phyloP scores from a whole-genome alignment of 2,113 vertebrate genomes.

The Festucalex cinctus region DNA sequence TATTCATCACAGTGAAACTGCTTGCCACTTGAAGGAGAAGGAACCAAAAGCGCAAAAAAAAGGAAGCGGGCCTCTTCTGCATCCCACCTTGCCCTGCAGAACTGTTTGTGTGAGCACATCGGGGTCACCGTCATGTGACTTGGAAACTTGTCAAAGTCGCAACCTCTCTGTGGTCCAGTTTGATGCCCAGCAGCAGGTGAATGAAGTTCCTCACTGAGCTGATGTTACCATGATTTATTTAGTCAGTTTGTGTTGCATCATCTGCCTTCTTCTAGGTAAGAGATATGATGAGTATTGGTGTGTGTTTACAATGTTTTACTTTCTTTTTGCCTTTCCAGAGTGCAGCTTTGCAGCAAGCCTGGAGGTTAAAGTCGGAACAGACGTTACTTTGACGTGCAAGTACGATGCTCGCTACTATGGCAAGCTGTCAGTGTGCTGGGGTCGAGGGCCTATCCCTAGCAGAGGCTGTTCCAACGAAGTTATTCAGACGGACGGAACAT shows the following conservation, averaged over 20 bases:
- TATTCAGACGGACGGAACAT: conserved; percentile 48
- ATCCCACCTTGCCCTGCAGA: conserved; percentile 45
- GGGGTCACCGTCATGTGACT: conserved; percentile 53
- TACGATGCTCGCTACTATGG: conserved; percentile 53
- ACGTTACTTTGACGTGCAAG: conserved; percentile 53
- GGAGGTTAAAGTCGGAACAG: conserved; percentile 42
- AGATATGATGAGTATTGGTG: background rate
- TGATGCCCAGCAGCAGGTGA: conserved; percentile 27
- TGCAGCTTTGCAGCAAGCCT: conserved; percentile 13
- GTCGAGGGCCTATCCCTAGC: conserved; percentile 50
- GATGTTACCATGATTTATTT: conserved; percentile 24
- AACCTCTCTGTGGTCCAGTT: conserved; percentile 21
- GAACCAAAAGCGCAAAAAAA: conserved; percentile 67
- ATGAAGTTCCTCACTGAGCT: conserved; percentile 1
- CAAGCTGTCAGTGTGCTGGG: conserved; percentile 58
- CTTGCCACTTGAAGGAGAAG: conserved; percentile 26
- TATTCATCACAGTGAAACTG: conserved; percentile 39
- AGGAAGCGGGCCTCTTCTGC: conserved; percentile 49
- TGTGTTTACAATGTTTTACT: background rate
- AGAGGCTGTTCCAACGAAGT: conserved; percentile 50
- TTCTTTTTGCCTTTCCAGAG: conserved; percentile 20
- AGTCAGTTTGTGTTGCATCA: conserved; percentile 1
- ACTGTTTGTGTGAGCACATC: conserved; percentile 54
- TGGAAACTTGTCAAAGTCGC: conserved; percentile 46
- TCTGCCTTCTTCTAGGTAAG: conserved; percentile 52